Percentiles rank a stretch among this genome's conserved stretches.
These are phyloP conservation scores for Ceraclea dissimilis DNA, from an alignment of 2,888 invertebrate genomes.

Conservation along the genomic window DNA sequence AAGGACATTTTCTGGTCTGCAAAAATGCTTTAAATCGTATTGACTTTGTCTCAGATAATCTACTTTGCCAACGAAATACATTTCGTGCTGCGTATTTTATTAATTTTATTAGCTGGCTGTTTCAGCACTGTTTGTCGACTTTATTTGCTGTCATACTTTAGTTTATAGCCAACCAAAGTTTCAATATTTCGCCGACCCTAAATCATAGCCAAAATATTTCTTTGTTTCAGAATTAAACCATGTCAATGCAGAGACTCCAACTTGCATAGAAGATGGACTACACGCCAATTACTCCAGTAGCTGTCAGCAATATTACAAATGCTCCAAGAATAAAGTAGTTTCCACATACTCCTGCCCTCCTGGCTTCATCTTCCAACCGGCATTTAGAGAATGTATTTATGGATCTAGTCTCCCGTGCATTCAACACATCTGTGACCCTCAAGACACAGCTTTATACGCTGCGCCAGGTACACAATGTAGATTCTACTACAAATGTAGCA, in stretches of 20 bases:
- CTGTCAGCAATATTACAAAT: conserved; percentile 43
- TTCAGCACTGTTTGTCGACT: too few relatives aligned
- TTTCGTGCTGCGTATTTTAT: too few relatives aligned
- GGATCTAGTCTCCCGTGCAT: conserved; percentile 37
- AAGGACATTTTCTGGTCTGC: too few relatives aligned
- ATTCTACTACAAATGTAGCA: conserved; percentile 51
- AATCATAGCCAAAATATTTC: too few relatives aligned
- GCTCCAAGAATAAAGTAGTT: conserved; percentile 33
- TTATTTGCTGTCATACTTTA: too few relatives aligned
- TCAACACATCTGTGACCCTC: conserved; percentile 37
- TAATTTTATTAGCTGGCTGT: too few relatives aligned
- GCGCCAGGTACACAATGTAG: conserved; percentile 50
- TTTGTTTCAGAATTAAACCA: not conserved
- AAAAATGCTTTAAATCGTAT: too few relatives aligned
- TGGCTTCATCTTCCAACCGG: conserved; percentile 41
- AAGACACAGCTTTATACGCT: conserved; percentile 43
- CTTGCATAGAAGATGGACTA: conserved; percentile 40
- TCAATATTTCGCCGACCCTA: too few relatives aligned
- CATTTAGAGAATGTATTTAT: conserved; percentile 39
- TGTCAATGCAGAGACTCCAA: not conserved
- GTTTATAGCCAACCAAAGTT: too few relatives aligned
- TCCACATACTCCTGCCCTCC: conserved; percentile 38
- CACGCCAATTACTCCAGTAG: conserved; percentile 41
- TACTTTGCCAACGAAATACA: too few relatives aligned
- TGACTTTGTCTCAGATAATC: too few relatives aligned